Percentiles rank a stretch among this genome's conserved stretches.
Conservation (phyloP, 37 sponge, comb jelly and placozoan species). For the Theonella swinhoei region DNA sequence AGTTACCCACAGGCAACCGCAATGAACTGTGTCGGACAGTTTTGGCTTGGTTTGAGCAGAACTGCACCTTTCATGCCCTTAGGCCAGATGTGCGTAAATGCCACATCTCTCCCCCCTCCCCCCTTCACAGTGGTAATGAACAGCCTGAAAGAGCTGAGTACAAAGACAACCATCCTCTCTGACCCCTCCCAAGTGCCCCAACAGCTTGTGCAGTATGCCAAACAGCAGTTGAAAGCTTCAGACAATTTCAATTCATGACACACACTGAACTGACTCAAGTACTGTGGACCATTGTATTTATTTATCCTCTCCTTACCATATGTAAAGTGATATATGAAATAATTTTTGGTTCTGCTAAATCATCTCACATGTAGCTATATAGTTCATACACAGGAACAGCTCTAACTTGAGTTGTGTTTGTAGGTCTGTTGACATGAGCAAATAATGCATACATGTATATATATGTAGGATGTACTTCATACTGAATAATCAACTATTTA, state of each 20-base stretch:
- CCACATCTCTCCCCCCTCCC: neutral
- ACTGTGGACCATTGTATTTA: neutral
- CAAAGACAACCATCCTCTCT: conserved; percentile 76
- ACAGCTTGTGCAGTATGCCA: conserved; percentile 61
- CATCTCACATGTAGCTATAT: too few species aligned
- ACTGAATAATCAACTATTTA: too few species aligned
- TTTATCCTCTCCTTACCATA: neutral
- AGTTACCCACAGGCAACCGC: too few species aligned
- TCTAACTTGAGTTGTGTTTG: too few species aligned
- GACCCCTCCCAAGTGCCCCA: conserved; percentile 80
- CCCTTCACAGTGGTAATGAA: conserved; percentile 69
- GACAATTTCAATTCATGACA: neutral
- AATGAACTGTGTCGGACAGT: conserved; percentile 84
- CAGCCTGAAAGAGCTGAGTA: conserved; percentile 74
- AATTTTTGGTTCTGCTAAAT: too few species aligned
- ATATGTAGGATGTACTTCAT: too few species aligned
- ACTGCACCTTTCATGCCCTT: conserved; percentile 75
- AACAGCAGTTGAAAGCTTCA: neutral
- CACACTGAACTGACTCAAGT: too few species aligned
- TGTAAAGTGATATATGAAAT: too few species aligned
- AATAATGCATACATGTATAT: too few species aligned
- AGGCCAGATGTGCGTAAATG: conserved; percentile 81
- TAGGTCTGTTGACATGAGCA: too few species aligned
- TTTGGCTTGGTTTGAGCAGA: conserved; percentile 82
- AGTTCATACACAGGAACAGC: too few species aligned